phyloP scores from a whole-genome alignment of 2,888 invertebrate species.

The Noctua comes region DNA sequence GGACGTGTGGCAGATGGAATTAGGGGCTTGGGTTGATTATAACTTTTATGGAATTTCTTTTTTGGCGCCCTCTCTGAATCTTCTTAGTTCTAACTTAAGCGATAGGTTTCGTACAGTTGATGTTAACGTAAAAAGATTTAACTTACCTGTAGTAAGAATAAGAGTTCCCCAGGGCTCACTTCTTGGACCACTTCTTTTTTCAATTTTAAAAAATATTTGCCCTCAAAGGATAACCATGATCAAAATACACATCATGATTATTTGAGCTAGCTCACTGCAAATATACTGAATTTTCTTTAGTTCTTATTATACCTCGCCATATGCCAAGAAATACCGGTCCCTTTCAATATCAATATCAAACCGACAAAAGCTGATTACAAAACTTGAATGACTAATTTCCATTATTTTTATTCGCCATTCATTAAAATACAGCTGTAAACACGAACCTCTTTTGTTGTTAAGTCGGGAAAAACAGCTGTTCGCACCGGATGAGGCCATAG shows the following conservation, averaged over 20 bases:
- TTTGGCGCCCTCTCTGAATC: neutral
- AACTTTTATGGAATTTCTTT: neutral
- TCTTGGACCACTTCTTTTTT: neutral
- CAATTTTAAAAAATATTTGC: neutral
- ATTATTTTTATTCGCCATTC: slow-evolving; percentile 39
- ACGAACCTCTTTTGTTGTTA: slow-evolving; percentile 41
- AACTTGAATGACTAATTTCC: slow-evolving; percentile 17
- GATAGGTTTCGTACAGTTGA: neutral
- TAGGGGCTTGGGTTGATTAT: neutral
- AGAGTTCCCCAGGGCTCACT: neutral
- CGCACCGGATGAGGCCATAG: slow-evolving; percentile 60
- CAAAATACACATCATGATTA: neutral
- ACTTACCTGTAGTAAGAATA: neutral
- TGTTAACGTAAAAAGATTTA: neutral
- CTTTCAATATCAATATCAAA: neutral
- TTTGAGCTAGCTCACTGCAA: neutral
- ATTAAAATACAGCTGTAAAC: slow-evolving; percentile 61
- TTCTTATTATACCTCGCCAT: neutral
- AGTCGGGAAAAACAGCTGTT: slow-evolving; percentile 64
- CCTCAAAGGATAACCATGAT: neutral
- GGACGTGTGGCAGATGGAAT: neutral
- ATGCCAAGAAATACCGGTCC: slow-evolving; percentile 20
- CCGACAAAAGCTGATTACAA: slow-evolving; percentile 6
- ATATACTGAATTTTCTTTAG: neutral
- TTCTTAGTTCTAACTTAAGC: neutral